Evolutionary conservation across 2,113 vertebrate species (phyloP), one percentile per base, ranked within the genome.

Genomic region (Phyllopteryx taeniolatus): DNA sequence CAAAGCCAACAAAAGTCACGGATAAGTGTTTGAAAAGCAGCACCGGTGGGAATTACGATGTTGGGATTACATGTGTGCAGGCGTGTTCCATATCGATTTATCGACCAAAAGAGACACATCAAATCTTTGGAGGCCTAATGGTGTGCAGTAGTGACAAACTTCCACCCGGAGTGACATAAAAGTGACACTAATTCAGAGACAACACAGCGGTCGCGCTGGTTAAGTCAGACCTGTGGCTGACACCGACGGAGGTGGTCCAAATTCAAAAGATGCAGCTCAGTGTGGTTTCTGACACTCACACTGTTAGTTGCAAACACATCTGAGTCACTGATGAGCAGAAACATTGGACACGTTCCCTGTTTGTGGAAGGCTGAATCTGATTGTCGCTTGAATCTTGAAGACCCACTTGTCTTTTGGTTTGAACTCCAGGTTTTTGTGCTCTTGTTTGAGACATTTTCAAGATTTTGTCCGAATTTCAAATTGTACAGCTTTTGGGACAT

Each of bases 241-340:
- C 35, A 43, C 27, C 8, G 44, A 46, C 11, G 43, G 43, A 46
- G 63, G 43, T 46, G 20, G 42, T 46, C 43, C 43, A 46, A 65
- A 65, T 65, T 46, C 42, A 27, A 46, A 65, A n/a, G 61, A 63
- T 63, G 61, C 42, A 42, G 61, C 61, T 63, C 61, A 42, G 8
- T 63, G 61, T 39, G 61, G 61, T 63, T 42, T 31, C 43, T 46
- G 63, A 65, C 63, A 65, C 62, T 43, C 62, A 22, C 39, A 65
- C 62, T 65, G 62, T 63, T 43, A 63, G 39, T 43, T 43, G 61
- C 35, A 63, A 43, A 63, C 61, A 63, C 61, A 43, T 63, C 33
- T 62, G 60, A 64, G 62, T 66, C 44, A 46, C 44, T 49, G 13
- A 47, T 66, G 13, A 66, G 63, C 63, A 15, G n/a, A 66, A n/a